A percentile compares a stretch with the other conserved stretches of the same genome.
Conservation (phyloP, 2,797 vertebrate species). For the Balearica regulorum region DNA sequence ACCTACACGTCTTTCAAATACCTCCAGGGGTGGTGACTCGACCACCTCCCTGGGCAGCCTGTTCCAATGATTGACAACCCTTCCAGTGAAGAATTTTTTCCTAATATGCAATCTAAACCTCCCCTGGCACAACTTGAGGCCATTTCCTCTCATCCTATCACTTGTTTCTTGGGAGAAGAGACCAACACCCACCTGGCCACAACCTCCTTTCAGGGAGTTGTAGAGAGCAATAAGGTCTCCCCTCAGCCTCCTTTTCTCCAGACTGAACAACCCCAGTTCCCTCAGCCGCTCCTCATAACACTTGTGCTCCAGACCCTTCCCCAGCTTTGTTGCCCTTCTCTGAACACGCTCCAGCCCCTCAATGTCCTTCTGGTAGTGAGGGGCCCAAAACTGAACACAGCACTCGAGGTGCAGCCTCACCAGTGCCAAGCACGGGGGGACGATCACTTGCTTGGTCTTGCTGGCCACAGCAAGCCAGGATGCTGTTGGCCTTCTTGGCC, state of each 20-base stretch:
- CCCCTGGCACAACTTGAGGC: neutral
- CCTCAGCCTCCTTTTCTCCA: too few species aligned
- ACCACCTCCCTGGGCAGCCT: neutral
- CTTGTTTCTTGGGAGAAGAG: neutral
- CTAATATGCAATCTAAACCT: neutral
- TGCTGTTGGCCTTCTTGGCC: neutral
- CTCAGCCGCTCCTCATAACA: neutral
- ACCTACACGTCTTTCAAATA: neutral
- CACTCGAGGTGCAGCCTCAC: neutral
- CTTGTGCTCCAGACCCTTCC: neutral
- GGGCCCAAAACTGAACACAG: neutral
- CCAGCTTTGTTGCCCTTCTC: neutral
- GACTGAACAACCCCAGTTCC: neutral
- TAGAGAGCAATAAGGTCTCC: neutral
- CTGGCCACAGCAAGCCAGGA: neutral
- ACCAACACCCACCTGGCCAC: neutral
- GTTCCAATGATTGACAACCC: neutral
- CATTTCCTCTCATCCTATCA: neutral
- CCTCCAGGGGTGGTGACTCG: neutral
- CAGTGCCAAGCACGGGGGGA: neutral
- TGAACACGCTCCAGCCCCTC: neutral
- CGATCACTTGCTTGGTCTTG: fast-evolving
- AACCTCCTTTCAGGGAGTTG: neutral
- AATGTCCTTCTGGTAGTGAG: neutral
- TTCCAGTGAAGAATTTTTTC: neutral